Evolutionary conservation across 2,888 invertebrate species (phyloP).

Genomic region (Platerodrilus igneus): DNA sequence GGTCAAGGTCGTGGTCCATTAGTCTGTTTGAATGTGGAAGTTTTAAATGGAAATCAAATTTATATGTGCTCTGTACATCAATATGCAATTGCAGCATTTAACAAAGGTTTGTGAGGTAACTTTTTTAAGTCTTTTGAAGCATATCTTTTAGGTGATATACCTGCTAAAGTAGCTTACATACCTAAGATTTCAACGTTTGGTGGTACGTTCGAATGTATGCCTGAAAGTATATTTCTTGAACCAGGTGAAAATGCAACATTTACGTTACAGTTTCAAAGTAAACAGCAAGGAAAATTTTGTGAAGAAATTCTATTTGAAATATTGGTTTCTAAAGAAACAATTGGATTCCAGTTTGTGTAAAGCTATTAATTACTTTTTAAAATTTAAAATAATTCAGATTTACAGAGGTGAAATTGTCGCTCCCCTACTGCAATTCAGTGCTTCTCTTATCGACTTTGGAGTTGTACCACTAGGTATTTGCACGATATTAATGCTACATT

Average conservation of each 20-base stretch:
- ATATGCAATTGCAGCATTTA: slow-evolving; percentile 58
- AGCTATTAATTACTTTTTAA: slow-evolving; percentile 8
- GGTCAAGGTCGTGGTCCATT: slow-evolving; percentile 57
- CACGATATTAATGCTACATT: neutral
- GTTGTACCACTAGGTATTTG: slow-evolving; percentile 53
- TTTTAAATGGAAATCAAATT: slow-evolving; percentile 54
- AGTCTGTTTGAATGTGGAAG: slow-evolving; percentile 54
- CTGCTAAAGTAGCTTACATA: slow-evolving; percentile 53
- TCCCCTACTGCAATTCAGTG: slow-evolving; percentile 55
- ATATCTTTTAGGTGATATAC: slow-evolving; percentile 52
- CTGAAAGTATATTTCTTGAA: slow-evolving; percentile 47
- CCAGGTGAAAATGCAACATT: slow-evolving; percentile 54
- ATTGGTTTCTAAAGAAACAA: slow-evolving; percentile 54
- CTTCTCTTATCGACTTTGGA: slow-evolving; percentile 55
- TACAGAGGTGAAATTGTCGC: slow-evolving; percentile 59
- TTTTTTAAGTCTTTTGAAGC: slow-evolving; percentile 20
- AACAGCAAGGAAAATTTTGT: slow-evolving; percentile 57
- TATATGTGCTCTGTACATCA: slow-evolving; percentile 57
- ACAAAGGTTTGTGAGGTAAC: slow-evolving; percentile 50
- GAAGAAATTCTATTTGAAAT: slow-evolving; percentile 58
- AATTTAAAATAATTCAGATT: slow-evolving; percentile 21
- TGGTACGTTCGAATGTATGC: slow-evolving; percentile 53
- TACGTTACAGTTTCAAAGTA: slow-evolving; percentile 54
- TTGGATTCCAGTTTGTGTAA: slow-evolving; percentile 57
- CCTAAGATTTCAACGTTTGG: slow-evolving; percentile 53